phyloP scores from a whole-genome alignment of 1,140 invertebrate species.

The Euura saliciscinereae region DNA sequence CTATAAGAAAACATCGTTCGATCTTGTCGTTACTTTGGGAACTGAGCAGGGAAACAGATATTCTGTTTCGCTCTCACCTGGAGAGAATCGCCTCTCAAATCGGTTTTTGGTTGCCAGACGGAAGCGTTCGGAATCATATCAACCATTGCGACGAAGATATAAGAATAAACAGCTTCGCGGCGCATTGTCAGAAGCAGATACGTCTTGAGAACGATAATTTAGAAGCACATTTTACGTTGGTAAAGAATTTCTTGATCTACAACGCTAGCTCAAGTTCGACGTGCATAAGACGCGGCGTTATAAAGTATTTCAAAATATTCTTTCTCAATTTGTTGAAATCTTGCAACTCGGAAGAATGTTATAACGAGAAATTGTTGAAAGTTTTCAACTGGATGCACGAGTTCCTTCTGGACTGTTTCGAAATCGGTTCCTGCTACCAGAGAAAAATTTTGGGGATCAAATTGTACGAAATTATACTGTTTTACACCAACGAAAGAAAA shows the following conservation, averaged over 20 bases:
- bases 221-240: conserved; percentile 21
- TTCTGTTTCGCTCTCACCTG: conserved; percentile 33
- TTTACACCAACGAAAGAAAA: conserved; percentile 21
- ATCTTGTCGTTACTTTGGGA: conserved; percentile 35
- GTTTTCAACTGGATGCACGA: conserved; percentile 60
- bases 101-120: background rate
- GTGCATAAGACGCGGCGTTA: conserved; percentile 38
- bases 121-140: conserved; percentile 17
- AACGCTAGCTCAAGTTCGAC: conserved; percentile 40
- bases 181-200: conserved; percentile 30
- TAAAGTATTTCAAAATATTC: conserved; percentile 41
- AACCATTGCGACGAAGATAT: conserved; percentile 33
- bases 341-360: background rate
- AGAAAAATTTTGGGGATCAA: conserved; percentile 57
- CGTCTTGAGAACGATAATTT: conserved; percentile 16
- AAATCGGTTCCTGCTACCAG: conserved; percentile 64
- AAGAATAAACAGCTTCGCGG: conserved; percentile 42
- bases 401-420: conserved; percentile 57
- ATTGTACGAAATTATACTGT: conserved; percentile 48
- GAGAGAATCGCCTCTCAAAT: conserved; percentile 31
- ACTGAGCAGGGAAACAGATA: conserved; percentile 22
- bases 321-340: conserved; percentile 36
- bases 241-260: conserved; percentile 37
- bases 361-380: conserved; percentile 21
- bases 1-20: conserved; percentile 29